A percentile compares a stretch with the other conserved stretches of the same genome.
Conservation (phyloP, 2,888 invertebrate species). For the Bellardia pandia region DNA sequence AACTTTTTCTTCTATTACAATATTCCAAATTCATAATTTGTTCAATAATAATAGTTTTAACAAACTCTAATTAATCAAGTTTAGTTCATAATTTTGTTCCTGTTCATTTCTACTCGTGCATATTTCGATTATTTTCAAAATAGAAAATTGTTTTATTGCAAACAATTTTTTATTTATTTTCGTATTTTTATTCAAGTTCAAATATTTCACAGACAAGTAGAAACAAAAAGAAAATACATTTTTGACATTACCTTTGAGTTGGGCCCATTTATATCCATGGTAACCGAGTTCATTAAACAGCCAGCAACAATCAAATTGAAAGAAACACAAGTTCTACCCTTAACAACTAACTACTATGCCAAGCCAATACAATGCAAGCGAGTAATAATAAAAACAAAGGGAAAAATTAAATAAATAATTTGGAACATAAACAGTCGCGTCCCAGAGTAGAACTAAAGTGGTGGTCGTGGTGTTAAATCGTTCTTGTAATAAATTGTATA, state of each 20-base stretch:
- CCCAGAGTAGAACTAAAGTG: constrained; percentile 50
- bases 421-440: constrained; percentile 17
- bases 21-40: not conserved
- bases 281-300: constrained; percentile 39
- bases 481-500: constrained; percentile 29
- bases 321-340: constrained; percentile 34
- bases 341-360: not conserved
- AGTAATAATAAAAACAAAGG: constrained; percentile 28
- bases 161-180: not conserved
- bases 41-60: not conserved
- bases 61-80: not conserved
- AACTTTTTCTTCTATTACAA: not conserved
- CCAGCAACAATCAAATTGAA: no score
- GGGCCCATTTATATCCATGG: constrained; percentile 34
- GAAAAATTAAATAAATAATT: constrained; percentile 16
- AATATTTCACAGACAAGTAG: constrained; percentile 12
- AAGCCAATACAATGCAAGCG: not conserved
- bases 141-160: not conserved
- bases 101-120: not conserved
- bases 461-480: constrained; percentile 60
- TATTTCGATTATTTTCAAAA: not conserved
- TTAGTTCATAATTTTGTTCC: not conserved
- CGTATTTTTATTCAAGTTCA: not conserved
- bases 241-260: not conserved
- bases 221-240: not conserved